These are phyloP conservation scores for Caenorhabditis sinica DNA, from an alignment of 2,888 invertebrate genomes.

Conservation along the genomic window DNA sequence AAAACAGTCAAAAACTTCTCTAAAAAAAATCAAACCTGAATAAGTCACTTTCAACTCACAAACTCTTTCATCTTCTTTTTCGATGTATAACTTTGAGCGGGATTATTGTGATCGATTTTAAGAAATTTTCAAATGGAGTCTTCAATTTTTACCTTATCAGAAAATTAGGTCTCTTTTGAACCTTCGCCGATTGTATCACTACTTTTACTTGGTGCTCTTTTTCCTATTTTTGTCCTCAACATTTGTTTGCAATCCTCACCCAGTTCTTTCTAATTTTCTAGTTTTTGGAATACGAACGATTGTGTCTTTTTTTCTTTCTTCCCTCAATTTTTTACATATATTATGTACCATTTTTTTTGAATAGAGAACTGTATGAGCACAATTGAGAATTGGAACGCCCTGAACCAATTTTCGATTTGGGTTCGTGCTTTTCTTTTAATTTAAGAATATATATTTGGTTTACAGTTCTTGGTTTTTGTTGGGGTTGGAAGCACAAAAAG, in stretches of 20 bases:
- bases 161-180: slow-evolving; percentile 1
- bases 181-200: slow-evolving; percentile 1
- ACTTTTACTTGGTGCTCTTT: slow-evolving; percentile 54
- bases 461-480: slow-evolving; percentile 1
- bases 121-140: not conserved
- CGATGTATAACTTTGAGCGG: slow-evolving; percentile 51
- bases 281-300: slow-evolving; percentile 14
- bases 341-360: slow-evolving; percentile 55
- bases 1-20: slow-evolving; percentile 6
- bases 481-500: not conserved
- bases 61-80: slow-evolving; percentile 34
- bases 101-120: slow-evolving; percentile 28
- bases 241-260: not conserved
- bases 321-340: slow-evolving; percentile 1
- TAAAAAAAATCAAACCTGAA: not conserved
- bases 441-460: slow-evolving; percentile 49
- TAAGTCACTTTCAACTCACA: slow-evolving; percentile 41
- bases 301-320: slow-evolving; percentile 5
- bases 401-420: slow-evolving; percentile 5
- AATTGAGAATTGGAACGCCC: slow-evolving; percentile 5
- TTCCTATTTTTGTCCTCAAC: slow-evolving; percentile 9
- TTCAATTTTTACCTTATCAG: not conserved
- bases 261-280: slow-evolving; percentile 1
- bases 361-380: not conserved
- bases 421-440: slow-evolving; percentile 18